Conservation (phyloP, 1,140 invertebrate genomes). For the Venustaconcha ellipsiformis region DNA sequence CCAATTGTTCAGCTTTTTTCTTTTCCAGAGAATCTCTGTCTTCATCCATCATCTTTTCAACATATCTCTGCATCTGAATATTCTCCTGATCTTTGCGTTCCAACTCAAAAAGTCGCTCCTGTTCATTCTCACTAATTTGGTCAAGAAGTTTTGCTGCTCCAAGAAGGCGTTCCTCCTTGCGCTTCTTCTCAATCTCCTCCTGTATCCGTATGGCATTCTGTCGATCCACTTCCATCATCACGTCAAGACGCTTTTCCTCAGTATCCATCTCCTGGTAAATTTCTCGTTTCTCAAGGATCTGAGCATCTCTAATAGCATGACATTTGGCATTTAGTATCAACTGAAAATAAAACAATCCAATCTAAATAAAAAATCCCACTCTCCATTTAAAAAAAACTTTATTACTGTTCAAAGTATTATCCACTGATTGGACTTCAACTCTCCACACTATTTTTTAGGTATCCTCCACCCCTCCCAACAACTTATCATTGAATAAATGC, state of each 20-base stretch:
- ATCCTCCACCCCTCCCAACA: too few relatives aligned
- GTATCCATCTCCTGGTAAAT: constrained; percentile 64
- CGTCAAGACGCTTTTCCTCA: constrained; percentile 67
- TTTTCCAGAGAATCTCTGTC: constrained; percentile 58
- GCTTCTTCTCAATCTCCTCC: constrained; percentile 67
- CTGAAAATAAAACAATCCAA: constrained; percentile 41
- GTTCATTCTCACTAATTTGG: constrained; percentile 69
- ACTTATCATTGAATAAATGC: too few relatives aligned
- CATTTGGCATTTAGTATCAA: constrained; percentile 70
- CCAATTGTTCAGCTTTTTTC: constrained; percentile 58
- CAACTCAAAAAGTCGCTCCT: constrained; percentile 63
- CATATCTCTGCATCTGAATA: constrained; percentile 65
- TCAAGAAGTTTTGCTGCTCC: constrained; percentile 64
- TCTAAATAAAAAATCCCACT: not conserved
- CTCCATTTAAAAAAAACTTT: too few relatives aligned
- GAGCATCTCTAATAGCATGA: constrained; percentile 70
- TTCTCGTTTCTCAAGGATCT: constrained; percentile 67
- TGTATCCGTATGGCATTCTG: constrained; percentile 66
- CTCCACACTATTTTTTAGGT: too few relatives aligned
- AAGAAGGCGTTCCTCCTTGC: constrained; percentile 62
- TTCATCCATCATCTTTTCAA: constrained; percentile 67
- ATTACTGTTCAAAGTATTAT: too few relatives aligned
- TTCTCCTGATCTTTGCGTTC: constrained; percentile 70
- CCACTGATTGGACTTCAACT: too few relatives aligned
- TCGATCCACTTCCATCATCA: constrained; percentile 70